Evolutionary conservation across 2,113 vertebrate genomes (phyloP).

Genomic region (Mixornis gularis): DNA sequence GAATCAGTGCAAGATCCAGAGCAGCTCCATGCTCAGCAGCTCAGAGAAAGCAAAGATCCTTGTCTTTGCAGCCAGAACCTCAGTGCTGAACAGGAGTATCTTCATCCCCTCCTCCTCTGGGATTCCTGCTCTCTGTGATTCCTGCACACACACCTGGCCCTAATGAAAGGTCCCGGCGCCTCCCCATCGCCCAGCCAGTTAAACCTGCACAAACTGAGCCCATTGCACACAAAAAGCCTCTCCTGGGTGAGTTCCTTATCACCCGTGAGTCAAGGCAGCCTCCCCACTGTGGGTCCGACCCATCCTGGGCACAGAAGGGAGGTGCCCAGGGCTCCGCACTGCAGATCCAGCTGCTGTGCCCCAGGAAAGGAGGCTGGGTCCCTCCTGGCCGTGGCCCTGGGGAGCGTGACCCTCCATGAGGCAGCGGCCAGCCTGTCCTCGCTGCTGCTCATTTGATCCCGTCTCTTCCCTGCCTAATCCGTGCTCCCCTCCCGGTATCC

Average conservation of each 20-base stretch:
- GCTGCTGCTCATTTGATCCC: conserved; percentile 27
- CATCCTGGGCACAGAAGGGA: not conserved
- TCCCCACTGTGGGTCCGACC: not conserved
- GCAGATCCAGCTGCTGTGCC: rapidly evolving
- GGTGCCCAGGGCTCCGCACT: not conserved
- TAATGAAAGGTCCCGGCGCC: not conserved
- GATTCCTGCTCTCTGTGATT: not conserved
- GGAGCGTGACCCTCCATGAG: not conserved
- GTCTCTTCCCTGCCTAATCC: not conserved
- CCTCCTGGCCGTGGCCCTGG: rapidly evolving
- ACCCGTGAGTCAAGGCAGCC: not conserved
- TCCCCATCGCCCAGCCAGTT: not conserved
- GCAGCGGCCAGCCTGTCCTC: not conserved
- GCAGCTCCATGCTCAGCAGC: not conserved
- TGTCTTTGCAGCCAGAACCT: not conserved
- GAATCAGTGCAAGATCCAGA: not conserved
- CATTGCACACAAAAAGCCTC: not conserved
- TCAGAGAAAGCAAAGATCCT: not conserved
- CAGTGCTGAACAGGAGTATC: rapidly evolving
- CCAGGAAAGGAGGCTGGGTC: not conserved
- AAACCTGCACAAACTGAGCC: not conserved
- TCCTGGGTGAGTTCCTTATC: conserved; percentile 6
- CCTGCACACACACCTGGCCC: not conserved
- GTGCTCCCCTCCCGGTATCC: not conserved
- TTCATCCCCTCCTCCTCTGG: not conserved